phyloP scores from a whole-genome alignment of 1,140 invertebrate species.

The Myzus persicae region DNA sequence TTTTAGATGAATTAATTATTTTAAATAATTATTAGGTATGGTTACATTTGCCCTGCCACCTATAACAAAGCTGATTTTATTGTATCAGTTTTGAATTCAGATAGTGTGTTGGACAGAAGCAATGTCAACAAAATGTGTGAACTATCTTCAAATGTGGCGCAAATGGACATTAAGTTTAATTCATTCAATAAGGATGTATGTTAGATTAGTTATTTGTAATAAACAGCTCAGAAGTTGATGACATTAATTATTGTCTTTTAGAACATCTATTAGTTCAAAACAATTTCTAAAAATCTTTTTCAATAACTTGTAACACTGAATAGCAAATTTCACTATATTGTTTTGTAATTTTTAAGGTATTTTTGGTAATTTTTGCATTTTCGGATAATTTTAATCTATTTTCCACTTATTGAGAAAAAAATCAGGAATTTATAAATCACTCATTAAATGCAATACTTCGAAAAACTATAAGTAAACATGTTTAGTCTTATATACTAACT shows the following conservation, averaged over 20 bases:
- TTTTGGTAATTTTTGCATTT: not conserved
- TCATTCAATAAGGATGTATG: conserved; percentile 46
- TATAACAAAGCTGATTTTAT: conserved; percentile 46
- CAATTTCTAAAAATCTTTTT: too few relatives aligned
- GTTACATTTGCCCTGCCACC: not conserved
- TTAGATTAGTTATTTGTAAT: conserved; percentile 22
- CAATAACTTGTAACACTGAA: not conserved
- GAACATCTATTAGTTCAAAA: not conserved
- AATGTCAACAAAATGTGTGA: conserved; percentile 45
- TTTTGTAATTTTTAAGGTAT: not conserved
- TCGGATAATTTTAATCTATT: not conserved
- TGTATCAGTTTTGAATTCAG: conserved; percentile 46
- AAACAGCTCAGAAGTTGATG: not conserved
- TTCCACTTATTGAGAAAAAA: not conserved
- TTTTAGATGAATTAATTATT: not conserved
- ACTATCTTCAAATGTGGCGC: conserved; percentile 5
- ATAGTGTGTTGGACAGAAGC: not conserved
- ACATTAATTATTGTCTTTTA: not conserved
- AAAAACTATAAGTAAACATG: not conserved
- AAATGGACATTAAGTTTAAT: conserved; percentile 47
- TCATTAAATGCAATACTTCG: not conserved
- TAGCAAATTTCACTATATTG: not conserved
- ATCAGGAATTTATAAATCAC: not conserved
- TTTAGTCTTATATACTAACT: not conserved
- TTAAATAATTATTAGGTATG: not conserved